Percentiles rank a stretch among this genome's conserved stretches.
These are phyloP conservation scores for Drosophila atripex DNA, from an alignment of 2,888 invertebrate genomes.

Conservation along the genomic window DNA sequence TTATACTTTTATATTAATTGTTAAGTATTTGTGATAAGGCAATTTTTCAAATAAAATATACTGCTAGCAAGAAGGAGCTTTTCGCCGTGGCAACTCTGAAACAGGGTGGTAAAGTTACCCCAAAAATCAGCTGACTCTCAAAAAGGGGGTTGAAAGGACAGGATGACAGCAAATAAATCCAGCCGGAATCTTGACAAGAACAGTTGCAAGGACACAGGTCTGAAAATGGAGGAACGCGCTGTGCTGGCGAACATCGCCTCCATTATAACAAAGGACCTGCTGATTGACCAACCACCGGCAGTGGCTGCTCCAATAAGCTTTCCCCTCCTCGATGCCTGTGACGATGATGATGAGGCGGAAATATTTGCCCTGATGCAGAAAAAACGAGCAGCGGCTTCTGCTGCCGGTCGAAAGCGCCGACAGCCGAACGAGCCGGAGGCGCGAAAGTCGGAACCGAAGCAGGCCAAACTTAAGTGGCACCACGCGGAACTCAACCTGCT, in stretches of 20 bases:
- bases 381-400: slow-evolving; percentile 27
- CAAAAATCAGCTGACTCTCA: slow-evolving; percentile 21
- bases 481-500: slow-evolving; percentile 75
- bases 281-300: slow-evolving; percentile 68
- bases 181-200: neutral
- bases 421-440: neutral
- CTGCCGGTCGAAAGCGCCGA: slow-evolving; percentile 37
- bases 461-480: slow-evolving; percentile 45
- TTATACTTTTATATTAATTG: neutral
- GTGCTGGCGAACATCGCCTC: slow-evolving; percentile 81
- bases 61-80: neutral
- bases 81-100: neutral
- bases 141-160: slow-evolving; percentile 15
- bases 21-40: neutral
- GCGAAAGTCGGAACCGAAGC: slow-evolving; percentile 17
- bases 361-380: slow-evolving; percentile 61
- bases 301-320: slow-evolving; percentile 19
- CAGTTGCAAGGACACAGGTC: neutral
- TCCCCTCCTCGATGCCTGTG: slow-evolving; percentile 63
- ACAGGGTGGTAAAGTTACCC: neutral
- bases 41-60: neutral
- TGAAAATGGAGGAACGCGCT: slow-evolving; percentile 80
- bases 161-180: slow-evolving; percentile 1
- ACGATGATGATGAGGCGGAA: slow-evolving; percentile 76
- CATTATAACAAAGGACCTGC: slow-evolving; percentile 81